Conservation (phyloP, 2,797 vertebrate genomes). For the Syngnathus acus region DNA sequence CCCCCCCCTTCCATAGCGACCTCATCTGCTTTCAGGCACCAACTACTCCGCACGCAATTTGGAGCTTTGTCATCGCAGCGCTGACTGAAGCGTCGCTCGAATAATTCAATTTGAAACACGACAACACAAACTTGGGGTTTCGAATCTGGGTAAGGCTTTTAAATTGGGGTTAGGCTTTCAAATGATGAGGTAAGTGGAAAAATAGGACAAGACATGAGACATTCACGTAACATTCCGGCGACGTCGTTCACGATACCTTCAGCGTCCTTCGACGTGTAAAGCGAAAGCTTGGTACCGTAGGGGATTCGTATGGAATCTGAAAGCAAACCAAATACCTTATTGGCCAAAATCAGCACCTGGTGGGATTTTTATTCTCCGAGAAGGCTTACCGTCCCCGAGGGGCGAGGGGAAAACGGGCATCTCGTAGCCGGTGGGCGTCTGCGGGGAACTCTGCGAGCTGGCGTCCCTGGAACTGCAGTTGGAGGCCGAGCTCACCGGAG, state of each 20-base stretch:
- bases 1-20: constrained; percentile 18
- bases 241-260: constrained; percentile 74
- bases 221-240: constrained; percentile 68
- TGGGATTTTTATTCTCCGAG: background rate
- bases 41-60: constrained; percentile 17
- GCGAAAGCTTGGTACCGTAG: constrained; percentile 80
- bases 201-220: constrained; percentile 39
- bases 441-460: constrained; percentile 85
- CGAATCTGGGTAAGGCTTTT: background rate
- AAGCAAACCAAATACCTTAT: constrained; percentile 6
- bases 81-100: constrained; percentile 14
- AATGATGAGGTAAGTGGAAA: constrained; percentile 3
- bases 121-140: background rate
- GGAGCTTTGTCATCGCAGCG: constrained; percentile 5
- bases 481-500: constrained; percentile 79
- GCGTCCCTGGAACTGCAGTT: constrained; percentile 85
- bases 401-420: constrained; percentile 79
- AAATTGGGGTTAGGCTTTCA: background rate
- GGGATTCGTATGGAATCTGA: constrained; percentile 84
- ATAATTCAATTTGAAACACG: background rate
- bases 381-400: constrained; percentile 80
- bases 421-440: constrained; percentile 84
- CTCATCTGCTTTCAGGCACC: constrained; percentile 29
- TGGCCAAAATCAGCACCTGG: constrained; percentile 21
- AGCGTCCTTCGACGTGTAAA: constrained; percentile 80